These are phyloP conservation scores for Aphaenogaster ashmeadi DNA, from an alignment of 1,140 invertebrate species.

Conservation along the genomic window DNA sequence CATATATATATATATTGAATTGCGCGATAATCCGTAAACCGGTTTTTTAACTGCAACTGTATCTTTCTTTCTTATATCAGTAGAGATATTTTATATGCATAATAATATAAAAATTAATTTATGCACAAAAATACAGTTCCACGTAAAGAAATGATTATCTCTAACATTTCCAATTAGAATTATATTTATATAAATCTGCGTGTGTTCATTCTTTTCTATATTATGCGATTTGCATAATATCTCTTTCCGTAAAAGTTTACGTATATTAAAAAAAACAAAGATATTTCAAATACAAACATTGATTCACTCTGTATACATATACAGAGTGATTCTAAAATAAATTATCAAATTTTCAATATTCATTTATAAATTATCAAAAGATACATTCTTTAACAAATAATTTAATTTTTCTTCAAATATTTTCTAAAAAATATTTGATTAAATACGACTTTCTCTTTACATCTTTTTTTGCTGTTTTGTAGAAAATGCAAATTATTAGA, in stretches of 20 bases:
- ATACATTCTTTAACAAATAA: constrained; percentile 37
- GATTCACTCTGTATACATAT: constrained; percentile 37
- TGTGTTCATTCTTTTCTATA: too few relatives aligned
- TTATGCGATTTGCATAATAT: too few relatives aligned
- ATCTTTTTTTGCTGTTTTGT: background rate
- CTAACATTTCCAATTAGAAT: too few relatives aligned
- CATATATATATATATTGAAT: too few relatives aligned
- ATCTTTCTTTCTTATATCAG: too few relatives aligned
- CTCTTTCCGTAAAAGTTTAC: background rate
- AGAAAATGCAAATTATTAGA: background rate
- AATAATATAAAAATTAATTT: too few relatives aligned
- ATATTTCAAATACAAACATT: constrained; percentile 15
- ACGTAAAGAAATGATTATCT: too few relatives aligned
- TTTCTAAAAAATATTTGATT: constrained; percentile 42
- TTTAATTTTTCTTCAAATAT: constrained; percentile 61
- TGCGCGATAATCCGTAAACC: too few relatives aligned
- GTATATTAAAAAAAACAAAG: background rate
- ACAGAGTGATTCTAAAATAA: constrained; percentile 34
- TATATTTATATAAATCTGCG: too few relatives aligned
- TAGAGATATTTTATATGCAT: too few relatives aligned
- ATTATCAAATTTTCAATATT: constrained; percentile 16
- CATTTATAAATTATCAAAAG: constrained; percentile 16
- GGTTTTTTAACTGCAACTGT: too few relatives aligned
- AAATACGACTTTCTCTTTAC: background rate
- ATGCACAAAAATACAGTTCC: too few relatives aligned